Evolutionary conservation across 2,797 vertebrate genomes (phyloP).

Genomic region (Trachops cirrhosus): DNA sequence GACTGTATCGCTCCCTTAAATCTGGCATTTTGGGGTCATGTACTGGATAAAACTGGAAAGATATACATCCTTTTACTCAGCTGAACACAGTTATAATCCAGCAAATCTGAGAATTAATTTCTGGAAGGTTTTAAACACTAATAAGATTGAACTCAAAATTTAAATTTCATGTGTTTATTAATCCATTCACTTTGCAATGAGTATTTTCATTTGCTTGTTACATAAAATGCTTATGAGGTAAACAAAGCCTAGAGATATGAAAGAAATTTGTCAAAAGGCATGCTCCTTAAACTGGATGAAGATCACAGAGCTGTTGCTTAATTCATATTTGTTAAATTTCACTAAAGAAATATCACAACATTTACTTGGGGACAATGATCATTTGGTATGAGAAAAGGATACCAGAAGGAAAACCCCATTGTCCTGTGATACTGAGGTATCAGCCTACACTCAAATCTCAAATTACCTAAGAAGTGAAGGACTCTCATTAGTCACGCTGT

Average conservation of each 20-base stretch:
- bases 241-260: background rate
- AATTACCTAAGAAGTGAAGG: background rate
- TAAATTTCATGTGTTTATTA: background rate
- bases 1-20: slow-evolving; percentile 37
- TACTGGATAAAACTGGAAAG: background rate
- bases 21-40: slow-evolving; percentile 68
- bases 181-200: background rate
- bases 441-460: background rate
- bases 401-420: background rate
- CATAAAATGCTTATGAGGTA: background rate
- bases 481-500: background rate
- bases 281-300: fast-evolving
- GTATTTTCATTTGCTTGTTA: background rate
- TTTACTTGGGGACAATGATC: background rate
- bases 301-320: background rate
- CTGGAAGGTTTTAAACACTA: slow-evolving; percentile 27
- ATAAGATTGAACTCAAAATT: slow-evolving; percentile 18
- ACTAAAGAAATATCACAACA: fast-evolving
- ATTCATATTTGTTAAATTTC: background rate
- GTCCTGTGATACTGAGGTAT: no score
- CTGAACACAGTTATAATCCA: background rate
- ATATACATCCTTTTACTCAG: background rate
- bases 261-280: background rate
- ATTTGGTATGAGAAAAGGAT: background rate
- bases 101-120: background rate